Evolutionary conservation across 2,113 vertebrate genomes (phyloP), one percentile per base, ranked within the genome.

Genomic region (Morone saxatilis): DNA sequence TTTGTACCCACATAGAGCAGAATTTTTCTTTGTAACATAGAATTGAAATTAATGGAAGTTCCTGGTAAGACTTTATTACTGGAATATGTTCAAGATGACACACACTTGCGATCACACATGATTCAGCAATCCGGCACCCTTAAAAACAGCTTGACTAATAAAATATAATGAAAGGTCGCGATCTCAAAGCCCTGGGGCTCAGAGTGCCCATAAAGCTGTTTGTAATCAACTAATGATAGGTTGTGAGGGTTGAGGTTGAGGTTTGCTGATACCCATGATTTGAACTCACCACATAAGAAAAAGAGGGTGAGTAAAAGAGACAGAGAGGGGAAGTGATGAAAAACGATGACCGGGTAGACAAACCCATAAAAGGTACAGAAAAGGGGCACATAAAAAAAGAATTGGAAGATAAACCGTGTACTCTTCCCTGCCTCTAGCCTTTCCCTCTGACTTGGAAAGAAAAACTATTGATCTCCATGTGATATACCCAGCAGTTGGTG

Each of bases 151-250:
- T 61, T 53, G 41, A 40, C 47, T 71, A 59, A 82, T 70, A 48
- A 61, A 69, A 71, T 62, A 53, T 84, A 86, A 86, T 87, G 75
- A 86, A 71, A 67, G 71, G 70, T 74, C 81, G 45, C 76, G 13
- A 53, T 70, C 67, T 48, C 71, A 31, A 19, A 71, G 41, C 20
- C 67, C 68, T 80, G 16, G 51, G 59, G 25, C 20, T 4, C 22
- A 0, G 3, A 47, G 43, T 71, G 57, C 76, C 69, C 53, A 53
- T 69, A 61, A 80, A 71, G 66, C 47, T 71, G 81, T 74, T 86
- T 84, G n/a, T 84, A 85, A 84, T 89, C 68, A 82, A 36, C 74
- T 62, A 89, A 87, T 76, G 69, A 85, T 38, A 78, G 60, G 59
- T 73, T 10, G 0, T 13, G 13, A 20, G 5, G 17, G n/a, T 48